Evolutionary conservation across 2,113 vertebrate genomes (phyloP).

Genomic region (Petromus typicus): DNA sequence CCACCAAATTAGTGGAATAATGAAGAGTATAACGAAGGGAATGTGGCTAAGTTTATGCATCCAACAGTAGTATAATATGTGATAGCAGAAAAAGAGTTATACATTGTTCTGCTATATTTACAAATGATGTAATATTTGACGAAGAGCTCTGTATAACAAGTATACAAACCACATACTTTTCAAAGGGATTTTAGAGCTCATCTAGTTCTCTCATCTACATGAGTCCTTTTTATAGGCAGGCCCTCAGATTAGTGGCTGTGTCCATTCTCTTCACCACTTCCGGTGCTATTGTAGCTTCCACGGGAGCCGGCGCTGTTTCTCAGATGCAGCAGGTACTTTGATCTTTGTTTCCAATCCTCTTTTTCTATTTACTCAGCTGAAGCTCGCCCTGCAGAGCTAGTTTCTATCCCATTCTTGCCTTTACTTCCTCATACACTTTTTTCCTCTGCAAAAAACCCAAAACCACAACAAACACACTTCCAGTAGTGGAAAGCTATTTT

Average conservation of each 20-base stretch:
- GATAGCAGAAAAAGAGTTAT: not conserved
- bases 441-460: not conserved
- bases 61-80: not conserved
- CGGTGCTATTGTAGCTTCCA: not conserved
- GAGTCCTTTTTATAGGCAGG: not conserved
- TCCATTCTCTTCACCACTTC: not conserved
- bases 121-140: not conserved
- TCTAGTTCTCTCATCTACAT: not conserved
- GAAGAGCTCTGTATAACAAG: slow-evolving; percentile 16
- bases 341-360: not conserved
- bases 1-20: not conserved
- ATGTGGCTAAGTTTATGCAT: not conserved
- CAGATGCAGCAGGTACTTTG: not conserved
- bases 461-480: not conserved
- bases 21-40: not conserved
- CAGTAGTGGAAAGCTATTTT: not conserved
- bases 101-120: not conserved
- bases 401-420: not conserved
- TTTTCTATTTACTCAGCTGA: not conserved
- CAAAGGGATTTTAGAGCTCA: not conserved
- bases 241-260: not conserved
- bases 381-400: not conserved
- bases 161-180: not conserved
- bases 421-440: not conserved
- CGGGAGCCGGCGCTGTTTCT: not conserved